A percentile compares a stretch with the other conserved stretches of the same genome.
Evolutionary conservation across 30 jellyfish, hydroid and myxozoan species (phyloP).

Genomic region (Hydractinia symbiolongicarpus): DNA sequence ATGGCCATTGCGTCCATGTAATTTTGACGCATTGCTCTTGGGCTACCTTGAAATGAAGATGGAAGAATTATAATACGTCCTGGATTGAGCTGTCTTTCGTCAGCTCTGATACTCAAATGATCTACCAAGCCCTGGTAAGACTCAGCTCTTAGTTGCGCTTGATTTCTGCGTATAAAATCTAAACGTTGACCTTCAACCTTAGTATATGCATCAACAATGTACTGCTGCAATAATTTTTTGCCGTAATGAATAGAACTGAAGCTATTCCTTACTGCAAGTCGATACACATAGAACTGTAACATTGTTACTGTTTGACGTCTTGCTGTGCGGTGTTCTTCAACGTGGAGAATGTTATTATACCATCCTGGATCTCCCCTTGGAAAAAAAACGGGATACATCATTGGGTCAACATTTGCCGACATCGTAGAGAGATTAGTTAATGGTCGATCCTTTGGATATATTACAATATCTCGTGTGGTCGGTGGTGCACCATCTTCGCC

Average conservation of each 20-base stretch:
- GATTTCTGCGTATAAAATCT: no score
- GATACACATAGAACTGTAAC: no score
- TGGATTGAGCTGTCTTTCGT: no score
- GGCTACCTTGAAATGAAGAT: constrained; percentile 20
- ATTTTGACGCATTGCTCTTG: constrained; percentile 35
- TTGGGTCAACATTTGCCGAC: no score
- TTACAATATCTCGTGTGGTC: constrained; percentile 40
- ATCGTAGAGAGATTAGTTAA: no score
- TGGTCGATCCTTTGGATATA: constrained; percentile 31
- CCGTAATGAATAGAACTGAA: constrained; percentile 8
- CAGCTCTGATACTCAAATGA: neutral
- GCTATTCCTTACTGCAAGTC: neutral
- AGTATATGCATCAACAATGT: no score
- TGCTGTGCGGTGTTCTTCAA: constrained; percentile 18
- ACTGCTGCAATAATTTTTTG: no score
- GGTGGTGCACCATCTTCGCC: constrained; percentile 17
- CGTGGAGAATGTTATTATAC: neutral
- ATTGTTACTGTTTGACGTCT: neutral
- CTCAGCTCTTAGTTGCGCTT: neutral
- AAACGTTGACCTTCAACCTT: no score
- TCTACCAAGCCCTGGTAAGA: constrained; percentile 19
- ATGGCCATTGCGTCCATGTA: constrained; percentile 44
- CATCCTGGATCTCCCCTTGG: no score
- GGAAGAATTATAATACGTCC: neutral
- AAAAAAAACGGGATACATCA: no score